Percentiles rank a stretch among this genome's conserved stretches.
Conservation (phyloP, 2,797 vertebrate species). For the Sebastolobus alascanus region DNA sequence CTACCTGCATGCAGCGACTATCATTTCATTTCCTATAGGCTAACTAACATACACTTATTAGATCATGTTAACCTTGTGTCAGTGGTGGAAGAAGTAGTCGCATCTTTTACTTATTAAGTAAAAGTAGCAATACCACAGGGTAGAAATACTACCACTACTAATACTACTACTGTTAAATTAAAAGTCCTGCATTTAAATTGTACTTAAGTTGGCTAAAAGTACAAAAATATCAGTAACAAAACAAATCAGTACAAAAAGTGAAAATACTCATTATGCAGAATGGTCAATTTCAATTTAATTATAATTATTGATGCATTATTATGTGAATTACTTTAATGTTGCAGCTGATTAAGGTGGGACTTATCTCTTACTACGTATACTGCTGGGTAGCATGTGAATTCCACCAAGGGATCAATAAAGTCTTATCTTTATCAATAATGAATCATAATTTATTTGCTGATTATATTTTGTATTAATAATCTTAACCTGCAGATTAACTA, state of each 20-base stretch:
- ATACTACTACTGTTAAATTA: not conserved
- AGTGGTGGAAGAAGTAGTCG: not conserved
- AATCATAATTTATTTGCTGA: no score
- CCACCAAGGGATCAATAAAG: no score
- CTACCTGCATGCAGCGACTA: not conserved
- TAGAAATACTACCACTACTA: not conserved
- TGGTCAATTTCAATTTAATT: no score
- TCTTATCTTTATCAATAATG: no score
- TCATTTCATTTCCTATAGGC: not conserved
- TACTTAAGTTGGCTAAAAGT: not conserved
- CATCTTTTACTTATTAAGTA: not conserved
- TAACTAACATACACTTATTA: not conserved
- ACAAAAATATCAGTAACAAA: not conserved
- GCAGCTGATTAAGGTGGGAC: not conserved
- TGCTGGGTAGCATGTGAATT: no score
- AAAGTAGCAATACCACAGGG: not conserved
- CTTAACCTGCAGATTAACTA: no score
- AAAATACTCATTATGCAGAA: no score
- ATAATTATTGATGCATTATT: no score
- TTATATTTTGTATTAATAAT: no score
- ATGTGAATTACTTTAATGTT: not conserved
- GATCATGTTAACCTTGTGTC: not conserved
- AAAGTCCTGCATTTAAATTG: not conserved
- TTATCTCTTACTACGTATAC: no score
- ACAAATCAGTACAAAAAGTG: no score